Base-by-base conservation (phyloP, 2,888 invertebrate species). In the Mimumesa dahlbomi region DNA sequence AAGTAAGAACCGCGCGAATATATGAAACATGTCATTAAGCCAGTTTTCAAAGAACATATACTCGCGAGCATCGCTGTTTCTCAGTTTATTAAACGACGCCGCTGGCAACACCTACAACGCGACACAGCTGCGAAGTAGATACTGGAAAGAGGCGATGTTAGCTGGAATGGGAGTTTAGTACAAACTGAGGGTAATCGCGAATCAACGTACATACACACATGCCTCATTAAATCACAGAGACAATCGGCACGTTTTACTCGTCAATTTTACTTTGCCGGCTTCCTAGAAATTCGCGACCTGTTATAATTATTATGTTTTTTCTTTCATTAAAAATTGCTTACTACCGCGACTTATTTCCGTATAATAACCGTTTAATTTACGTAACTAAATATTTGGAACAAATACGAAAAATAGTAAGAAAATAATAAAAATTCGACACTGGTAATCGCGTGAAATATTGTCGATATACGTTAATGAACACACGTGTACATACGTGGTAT, bases 151-250 rank as follows among this genome's bases (percentile, higher is more conserved):
- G 54, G 54, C 62, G 58, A 31, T 22, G 16, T 22, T 57, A 50
- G 53, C 43, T 43, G 54, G 58, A 53, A 68, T 61, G 69, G 43
- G 52, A 62, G 58, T 48, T 42, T 21, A 53, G n/a, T 46, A 38
- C 46, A 52, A 22, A 40, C 25, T 29, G 56, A 50, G 69, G 53
- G 57, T 73, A 77, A 83, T 83, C 77, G 78, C 66, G 73, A 73
- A 79, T 79, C 73, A 77, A 61, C 72, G 75, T 66, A 73, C 68
- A 29, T 11, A 34, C 25, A 11, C 34, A 11, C 2, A 72, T 63
- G 77, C 54, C 75, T 81, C 79, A 79, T 79, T 81, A 81, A 82
- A 80, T 84, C 75, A 81, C 82, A 68, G 66, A 63, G 77, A 76
- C 79, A 77, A 77, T 81, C 80, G 74, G 73, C 73, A 63, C 66